Base-by-base conservation (phyloP, 2,113 vertebrate species). In the Saguinus midas region DNA sequence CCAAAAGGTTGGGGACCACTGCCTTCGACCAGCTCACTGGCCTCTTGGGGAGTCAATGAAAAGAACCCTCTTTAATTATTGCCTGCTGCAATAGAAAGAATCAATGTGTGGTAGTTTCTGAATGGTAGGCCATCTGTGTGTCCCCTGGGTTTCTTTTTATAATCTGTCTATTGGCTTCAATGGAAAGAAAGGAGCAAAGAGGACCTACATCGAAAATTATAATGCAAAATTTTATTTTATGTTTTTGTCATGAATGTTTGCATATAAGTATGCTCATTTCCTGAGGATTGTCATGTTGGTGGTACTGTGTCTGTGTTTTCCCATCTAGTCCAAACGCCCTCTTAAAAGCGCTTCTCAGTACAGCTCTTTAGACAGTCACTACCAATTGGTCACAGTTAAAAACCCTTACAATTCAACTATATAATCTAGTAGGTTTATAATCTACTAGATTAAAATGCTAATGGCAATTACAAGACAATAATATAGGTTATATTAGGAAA, bases 401-500 rank as follows among this genome's bases (percentile, higher is more conserved):
- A 64, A n/a, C 66, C 50, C 5, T 1, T 10, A 21, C 6, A 45
- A 27, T 25, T n/a, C 32, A 27, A 14, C 52, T 45, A 50, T n/a
- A 17, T 23, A 14, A 1, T 35, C 43, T 35, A 14, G 6, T 45
- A 17, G 25, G 61, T 45, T 57, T n/a, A 21, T 23, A 14, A 1
- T 35, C 50, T 29, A 14, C 5, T 45, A 17, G 25, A 23, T 2
- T 27, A 43, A 64, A 72, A 70, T n/a, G 23, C 21, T 27, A 12
- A 9, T 12, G 82, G 17, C 1, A 1, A 40, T 45, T 6, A 25
- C 0, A 23, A 11, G 81, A 14, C 6, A 11, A 23, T 13, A 0
- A 29, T 18, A 0, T 1, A n/a, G 75, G 52, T 7, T 20, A 14
- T 18, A 55, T 61, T n/a, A 0, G 57, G 25, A 7, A 0, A 0